Evolutionary conservation across 2,888 invertebrate species (phyloP).

Genomic region (Drosophila setosimentum): DNA sequence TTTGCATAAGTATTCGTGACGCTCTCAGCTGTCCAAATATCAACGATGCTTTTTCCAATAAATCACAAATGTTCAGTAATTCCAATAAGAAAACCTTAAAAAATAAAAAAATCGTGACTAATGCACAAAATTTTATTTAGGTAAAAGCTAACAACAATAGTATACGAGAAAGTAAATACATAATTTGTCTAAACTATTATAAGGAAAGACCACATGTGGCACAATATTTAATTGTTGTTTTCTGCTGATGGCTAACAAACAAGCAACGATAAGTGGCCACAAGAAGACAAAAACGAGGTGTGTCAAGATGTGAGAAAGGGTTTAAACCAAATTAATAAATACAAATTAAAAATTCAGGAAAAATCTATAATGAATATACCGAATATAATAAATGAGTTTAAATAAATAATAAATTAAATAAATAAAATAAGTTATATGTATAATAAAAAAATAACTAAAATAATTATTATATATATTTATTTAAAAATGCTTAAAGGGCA

Average conservation of each 20-base stretch:
- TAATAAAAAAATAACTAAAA: too few relatives aligned
- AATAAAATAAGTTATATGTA: too few relatives aligned
- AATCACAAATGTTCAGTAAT: conserved; percentile 10
- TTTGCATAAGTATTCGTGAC: conserved; percentile 18
- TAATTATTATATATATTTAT: background rate
- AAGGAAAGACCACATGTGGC: conserved; percentile 9
- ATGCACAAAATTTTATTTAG: conserved; percentile 28
- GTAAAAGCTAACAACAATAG: conserved; percentile 6
- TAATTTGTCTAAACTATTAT: conserved; percentile 28
- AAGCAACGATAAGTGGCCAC: background rate
- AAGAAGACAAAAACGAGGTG: background rate
- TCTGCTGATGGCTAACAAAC: conserved; percentile 3
- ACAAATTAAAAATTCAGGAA: background rate
- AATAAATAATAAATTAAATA: background rate
- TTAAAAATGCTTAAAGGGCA: conserved; percentile 6
- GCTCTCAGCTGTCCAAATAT: conserved; percentile 45
- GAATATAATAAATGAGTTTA: background rate
- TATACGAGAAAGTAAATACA: conserved; percentile 8
- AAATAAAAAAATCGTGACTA: conserved; percentile 36
- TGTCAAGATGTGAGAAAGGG: background rate
- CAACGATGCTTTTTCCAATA: conserved; percentile 22
- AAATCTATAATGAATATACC: background rate
- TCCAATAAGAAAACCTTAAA: conserved; percentile 13
- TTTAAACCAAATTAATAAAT: background rate
- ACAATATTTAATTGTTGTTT: conserved; percentile 16